Evolutionary conservation across 2,888 invertebrate species (phyloP), one percentile per base, ranked within the genome.

Genomic region (Diarsia mendica): DNA sequence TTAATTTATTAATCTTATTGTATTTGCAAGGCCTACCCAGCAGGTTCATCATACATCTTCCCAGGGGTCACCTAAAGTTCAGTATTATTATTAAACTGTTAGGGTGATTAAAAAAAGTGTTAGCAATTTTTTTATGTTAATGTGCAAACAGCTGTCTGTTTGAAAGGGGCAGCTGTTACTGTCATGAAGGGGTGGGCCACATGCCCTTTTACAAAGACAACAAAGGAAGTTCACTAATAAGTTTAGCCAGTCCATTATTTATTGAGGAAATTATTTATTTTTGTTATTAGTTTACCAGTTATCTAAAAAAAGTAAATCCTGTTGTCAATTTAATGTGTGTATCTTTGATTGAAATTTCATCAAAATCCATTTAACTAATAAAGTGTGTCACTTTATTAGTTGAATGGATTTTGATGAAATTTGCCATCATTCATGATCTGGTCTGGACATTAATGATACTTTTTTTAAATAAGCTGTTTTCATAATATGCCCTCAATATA

Each of bases 81-180:
- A 66, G 20, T 79, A 48, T 71, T 72, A 68, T 72, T 69, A 83
- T 53, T 63, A 61, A 44, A 44, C 60, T 28, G 28, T n/a, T 11
- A 60, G 39, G 18, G 49, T 44, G 65, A 46, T 46, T n/a, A n/a
- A 48, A 69, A 28, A 79, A 66, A 64, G 33, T 58, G 64, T 72
- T 23, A 60, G 67, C 64, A 4, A 58, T 72, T 84, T 82, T 82
- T 68, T 85, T 73, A 82, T 85, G 85, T 33, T 73, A 77, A 77
- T 82, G 15, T 55, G 39, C 68, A n/a, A 77, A 72, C 82, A 82
- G 70, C 82, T 84, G 82, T 44, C 61, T 63, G 53, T 53, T 79
- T 63, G 53, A 55, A 70, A 72, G 49, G 51, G 55, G 71, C 82
- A 83, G 85, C 77, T 77, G 82, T 66, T 61, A 2, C 67, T 77